Conservation (phyloP, 30 jellyfish, hydroid and myxozoan genomes). For the Sanderia malayensis region DNA sequence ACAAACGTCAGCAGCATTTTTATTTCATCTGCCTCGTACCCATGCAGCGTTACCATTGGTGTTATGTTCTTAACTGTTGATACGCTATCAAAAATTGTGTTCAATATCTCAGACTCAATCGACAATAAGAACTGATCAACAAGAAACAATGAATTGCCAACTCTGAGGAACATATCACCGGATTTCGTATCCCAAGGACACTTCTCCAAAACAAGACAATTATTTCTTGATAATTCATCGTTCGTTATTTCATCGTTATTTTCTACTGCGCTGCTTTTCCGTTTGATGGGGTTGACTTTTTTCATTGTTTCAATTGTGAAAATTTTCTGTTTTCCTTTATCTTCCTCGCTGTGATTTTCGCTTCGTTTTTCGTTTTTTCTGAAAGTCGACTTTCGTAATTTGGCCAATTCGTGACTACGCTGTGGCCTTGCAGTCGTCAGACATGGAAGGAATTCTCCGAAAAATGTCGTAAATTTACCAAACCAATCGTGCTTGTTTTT, state of each 20-base stretch:
- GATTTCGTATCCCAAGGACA: conserved; percentile 59
- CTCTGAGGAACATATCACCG: conserved; percentile 46
- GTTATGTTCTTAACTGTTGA: conserved; percentile 28
- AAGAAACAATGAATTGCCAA: conserved; percentile 57
- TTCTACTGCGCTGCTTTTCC: too few relatives aligned
- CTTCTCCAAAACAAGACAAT: conserved; percentile 15
- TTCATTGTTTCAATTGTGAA: conserved; percentile 56
- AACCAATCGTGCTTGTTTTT: neutral
- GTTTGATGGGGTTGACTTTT: neutral
- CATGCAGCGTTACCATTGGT: conserved; percentile 62
- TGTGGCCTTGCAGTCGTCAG: too few relatives aligned
- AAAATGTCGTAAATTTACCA: neutral
- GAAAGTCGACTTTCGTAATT: neutral
- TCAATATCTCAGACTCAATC: conserved; percentile 57
- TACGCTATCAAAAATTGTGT: conserved; percentile 53
- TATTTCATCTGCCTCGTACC: conserved; percentile 54
- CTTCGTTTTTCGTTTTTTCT: conserved; percentile 3
- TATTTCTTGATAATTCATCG: too few relatives aligned
- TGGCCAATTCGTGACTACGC: neutral
- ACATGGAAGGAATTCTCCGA: neutral
- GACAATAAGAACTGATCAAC: conserved; percentile 49
- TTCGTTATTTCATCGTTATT: too few relatives aligned
- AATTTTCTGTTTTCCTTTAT: conserved; percentile 20
- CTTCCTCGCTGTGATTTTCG: neutral
- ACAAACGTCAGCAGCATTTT: conserved; percentile 56